phyloP scores from a whole-genome alignment of 2,888 invertebrate species.

The Eupithecia subfuscata region DNA sequence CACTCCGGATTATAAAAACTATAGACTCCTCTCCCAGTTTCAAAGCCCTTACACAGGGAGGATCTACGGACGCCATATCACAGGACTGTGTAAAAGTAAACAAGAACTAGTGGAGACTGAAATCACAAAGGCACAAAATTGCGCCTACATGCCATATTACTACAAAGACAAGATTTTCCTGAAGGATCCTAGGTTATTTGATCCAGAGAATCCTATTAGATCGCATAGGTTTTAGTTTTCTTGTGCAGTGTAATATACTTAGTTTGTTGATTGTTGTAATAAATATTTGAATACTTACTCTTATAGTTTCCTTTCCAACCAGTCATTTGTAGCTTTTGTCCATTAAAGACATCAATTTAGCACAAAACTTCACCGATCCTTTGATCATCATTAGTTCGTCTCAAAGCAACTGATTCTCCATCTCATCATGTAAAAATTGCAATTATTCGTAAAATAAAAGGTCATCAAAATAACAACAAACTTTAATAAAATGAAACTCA shows the following conservation, averaged over 20 bases:
- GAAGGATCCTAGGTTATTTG: conserved; percentile 95
- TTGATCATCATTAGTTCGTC: not conserved
- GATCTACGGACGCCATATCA: conserved; percentile 96
- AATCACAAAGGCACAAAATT: conserved; percentile 89
- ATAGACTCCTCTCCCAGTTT: conserved; percentile 95
- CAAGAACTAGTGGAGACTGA: conserved; percentile 90
- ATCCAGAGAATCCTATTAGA: conserved; percentile 92
- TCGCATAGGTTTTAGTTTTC: conserved; percentile 86
- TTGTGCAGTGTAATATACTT: conserved; percentile 29
- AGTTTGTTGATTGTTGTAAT: conserved; percentile 9
- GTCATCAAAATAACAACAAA: conserved; percentile 20
- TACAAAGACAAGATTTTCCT: conserved; percentile 91
- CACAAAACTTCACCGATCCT: not conserved
- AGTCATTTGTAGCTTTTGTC: not conserved
- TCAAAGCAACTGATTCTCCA: not conserved
- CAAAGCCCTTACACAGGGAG: conserved; percentile 97
- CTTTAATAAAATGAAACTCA: conserved; percentile 23
- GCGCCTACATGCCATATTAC: conserved; percentile 93
- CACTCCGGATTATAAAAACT: conserved; percentile 95
- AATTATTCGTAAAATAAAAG: conserved; percentile 6
- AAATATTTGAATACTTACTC: conserved; percentile 17
- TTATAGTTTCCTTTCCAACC: not conserved
- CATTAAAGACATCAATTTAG: not conserved
- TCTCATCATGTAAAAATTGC: not conserved
- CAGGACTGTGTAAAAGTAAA: conserved; percentile 94